Evolutionary conservation across 2,113 vertebrate genomes (phyloP).

Genomic region (Hippopotamus amphibius): DNA sequence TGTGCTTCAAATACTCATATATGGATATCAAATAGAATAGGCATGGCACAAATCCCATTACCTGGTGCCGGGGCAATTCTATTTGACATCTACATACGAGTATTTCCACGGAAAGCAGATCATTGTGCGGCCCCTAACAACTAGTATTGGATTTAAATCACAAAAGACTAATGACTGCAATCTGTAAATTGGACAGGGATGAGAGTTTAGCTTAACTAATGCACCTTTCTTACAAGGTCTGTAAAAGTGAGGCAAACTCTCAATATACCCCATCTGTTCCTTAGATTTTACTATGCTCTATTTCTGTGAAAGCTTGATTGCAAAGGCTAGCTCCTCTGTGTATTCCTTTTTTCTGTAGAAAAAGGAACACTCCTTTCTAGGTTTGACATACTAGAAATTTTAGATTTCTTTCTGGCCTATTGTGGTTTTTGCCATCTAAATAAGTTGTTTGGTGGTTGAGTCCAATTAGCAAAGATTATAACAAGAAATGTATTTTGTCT

Average conservation of each 20-base stretch:
- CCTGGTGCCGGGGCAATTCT: conserved; percentile 22
- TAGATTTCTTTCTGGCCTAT: neutral
- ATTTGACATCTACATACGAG: neutral
- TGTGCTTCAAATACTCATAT: conserved; percentile 16
- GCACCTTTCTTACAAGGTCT: conserved; percentile 22
- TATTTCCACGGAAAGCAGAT: conserved; percentile 28
- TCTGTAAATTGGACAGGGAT: conserved; percentile 32
- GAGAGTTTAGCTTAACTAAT: neutral
- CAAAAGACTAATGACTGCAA: conserved; percentile 19
- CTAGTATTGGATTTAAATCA: conserved; percentile 25
- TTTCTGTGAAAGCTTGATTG: conserved; percentile 43
- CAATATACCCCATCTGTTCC: neutral
- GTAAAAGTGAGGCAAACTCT: neutral
- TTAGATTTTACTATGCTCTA: neutral
- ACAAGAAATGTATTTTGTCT: neutral
- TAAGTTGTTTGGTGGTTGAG: neutral
- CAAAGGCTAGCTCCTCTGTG: neutral
- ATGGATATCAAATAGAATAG: neutral
- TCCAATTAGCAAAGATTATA: conserved; percentile 13
- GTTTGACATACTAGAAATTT: neutral
- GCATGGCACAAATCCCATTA: neutral
- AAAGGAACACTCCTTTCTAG: neutral
- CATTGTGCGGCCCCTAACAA: neutral
- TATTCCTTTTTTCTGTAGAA: neutral
- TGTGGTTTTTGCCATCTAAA: conserved; percentile 7